Percentiles rank a stretch among this genome's conserved stretches.
Evolutionary conservation across 1,140 invertebrate species (phyloP).

Genomic region (Drosophila serrata): DNA sequence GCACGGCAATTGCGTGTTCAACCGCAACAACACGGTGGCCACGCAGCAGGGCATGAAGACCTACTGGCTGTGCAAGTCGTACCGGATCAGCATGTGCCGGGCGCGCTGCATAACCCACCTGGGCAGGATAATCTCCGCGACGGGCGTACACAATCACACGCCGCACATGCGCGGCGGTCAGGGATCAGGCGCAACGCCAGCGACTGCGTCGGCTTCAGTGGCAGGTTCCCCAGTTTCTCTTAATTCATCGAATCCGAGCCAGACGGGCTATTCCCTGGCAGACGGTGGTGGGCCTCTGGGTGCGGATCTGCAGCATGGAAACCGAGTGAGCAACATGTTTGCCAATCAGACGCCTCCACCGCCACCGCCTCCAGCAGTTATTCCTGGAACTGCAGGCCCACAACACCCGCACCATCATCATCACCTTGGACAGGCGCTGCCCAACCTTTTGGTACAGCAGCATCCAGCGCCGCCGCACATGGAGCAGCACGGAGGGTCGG

Average conservation of each 20-base stretch:
- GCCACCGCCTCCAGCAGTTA: constrained; percentile 33
- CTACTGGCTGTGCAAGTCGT: constrained; percentile 85
- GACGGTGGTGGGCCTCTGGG: constrained; percentile 49
- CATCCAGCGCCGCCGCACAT: constrained; percentile 54
- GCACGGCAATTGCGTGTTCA: constrained; percentile 85
- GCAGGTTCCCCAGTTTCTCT: constrained; percentile 42
- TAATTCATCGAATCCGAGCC: constrained; percentile 50
- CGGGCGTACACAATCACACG: constrained; percentile 83
- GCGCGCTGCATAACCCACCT: constrained; percentile 84
- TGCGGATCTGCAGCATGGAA: constrained; percentile 55
- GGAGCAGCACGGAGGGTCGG: constrained; percentile 60
- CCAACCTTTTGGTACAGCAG: constrained; percentile 76
- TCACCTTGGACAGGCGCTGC: constrained; percentile 64
- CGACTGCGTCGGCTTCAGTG: constrained; percentile 7
- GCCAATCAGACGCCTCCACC: constrained; percentile 52
- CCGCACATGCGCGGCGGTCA: constrained; percentile 79
- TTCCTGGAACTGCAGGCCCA: constrained; percentile 11
- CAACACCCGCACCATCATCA: constrained; percentile 70
- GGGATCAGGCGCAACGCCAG: constrained; percentile 10
- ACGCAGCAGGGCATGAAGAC: constrained; percentile 85
- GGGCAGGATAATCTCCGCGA: constrained; percentile 83
- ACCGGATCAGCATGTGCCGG: constrained; percentile 85
- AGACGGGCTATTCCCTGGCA: constrained; percentile 51
- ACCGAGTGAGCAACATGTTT: constrained; percentile 49
- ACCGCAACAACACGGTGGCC: constrained; percentile 85